Conservation (phyloP, 2,888 invertebrate genomes). For the Mimumesa dahlbomi region DNA sequence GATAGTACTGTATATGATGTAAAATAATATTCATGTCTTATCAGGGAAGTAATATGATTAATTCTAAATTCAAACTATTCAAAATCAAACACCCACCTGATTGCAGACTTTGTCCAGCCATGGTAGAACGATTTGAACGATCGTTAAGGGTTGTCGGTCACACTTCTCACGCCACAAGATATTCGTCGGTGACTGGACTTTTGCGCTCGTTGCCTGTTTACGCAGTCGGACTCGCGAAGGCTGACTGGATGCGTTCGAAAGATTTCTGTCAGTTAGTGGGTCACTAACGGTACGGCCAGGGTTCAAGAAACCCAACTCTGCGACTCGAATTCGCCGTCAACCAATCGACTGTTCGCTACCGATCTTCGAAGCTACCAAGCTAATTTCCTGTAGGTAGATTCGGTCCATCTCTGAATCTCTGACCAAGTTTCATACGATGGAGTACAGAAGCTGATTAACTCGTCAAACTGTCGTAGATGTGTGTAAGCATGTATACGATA, state of each 20-base stretch:
- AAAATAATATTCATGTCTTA: no score
- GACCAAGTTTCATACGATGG: no score
- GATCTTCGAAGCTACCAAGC: not conserved
- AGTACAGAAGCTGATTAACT: no score
- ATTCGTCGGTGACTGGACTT: constrained; percentile 66
- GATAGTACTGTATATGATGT: no score
- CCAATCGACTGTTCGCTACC: constrained; percentile 27
- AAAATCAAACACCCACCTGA: no score
- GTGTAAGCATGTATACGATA: no score
- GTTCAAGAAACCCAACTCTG: constrained; percentile 76
- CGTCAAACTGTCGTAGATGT: no score
- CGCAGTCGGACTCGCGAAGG: constrained; percentile 49
- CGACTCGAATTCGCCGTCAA: constrained; percentile 65
- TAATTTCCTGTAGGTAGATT: not conserved
- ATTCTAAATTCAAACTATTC: no score
- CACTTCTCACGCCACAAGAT: constrained; percentile 60
- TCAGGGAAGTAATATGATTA: no score
- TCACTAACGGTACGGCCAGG: constrained; percentile 77
- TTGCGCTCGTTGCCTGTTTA: constrained; percentile 42
- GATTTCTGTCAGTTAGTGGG: constrained; percentile 78
- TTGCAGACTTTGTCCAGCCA: no score
- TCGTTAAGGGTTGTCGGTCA: constrained; percentile 41
- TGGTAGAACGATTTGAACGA: constrained; percentile 16
- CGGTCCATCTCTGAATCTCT: no score
- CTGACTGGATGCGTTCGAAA: constrained; percentile 67